These are phyloP conservation scores for Panorpa germanica DNA, from an alignment of 2,888 invertebrate genomes.

Conservation along the genomic window DNA sequence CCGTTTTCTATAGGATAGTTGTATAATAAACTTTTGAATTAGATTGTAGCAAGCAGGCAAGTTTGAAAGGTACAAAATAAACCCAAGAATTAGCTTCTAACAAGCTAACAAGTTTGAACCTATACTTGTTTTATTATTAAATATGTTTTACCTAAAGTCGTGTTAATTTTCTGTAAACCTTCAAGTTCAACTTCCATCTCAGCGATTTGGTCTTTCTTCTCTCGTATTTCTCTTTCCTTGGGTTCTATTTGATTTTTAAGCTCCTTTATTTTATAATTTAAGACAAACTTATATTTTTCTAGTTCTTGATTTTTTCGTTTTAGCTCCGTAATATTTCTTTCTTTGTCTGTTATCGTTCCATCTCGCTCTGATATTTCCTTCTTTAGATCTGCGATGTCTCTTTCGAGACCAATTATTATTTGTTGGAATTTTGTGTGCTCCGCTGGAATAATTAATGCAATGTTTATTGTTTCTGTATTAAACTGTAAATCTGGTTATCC, in stretches of 20 bases:
- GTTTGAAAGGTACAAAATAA: not conserved
- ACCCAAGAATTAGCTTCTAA: not conserved
- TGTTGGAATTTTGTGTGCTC: constrained; percentile 56
- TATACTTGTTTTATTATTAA: not conserved
- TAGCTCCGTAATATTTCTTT: constrained; percentile 64
- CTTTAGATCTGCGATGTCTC: constrained; percentile 60
- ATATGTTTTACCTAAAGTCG: constrained; percentile 32
- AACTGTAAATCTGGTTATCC: no score
- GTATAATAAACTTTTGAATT: constrained; percentile 12
- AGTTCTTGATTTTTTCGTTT: constrained; percentile 73
- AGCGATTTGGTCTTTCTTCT: constrained; percentile 60
- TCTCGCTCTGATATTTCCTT: constrained; percentile 75
- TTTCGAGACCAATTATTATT: constrained; percentile 50
- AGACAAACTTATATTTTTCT: constrained; percentile 79
- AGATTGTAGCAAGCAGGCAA: no score
- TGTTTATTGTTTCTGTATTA: no score
- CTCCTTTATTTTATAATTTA: constrained; percentile 79
- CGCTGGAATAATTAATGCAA: constrained; percentile 23
- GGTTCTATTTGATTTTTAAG: constrained; percentile 75
- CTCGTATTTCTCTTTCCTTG: constrained; percentile 64
- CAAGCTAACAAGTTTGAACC: constrained; percentile 1
- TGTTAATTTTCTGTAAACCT: constrained; percentile 55
- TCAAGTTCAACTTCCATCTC: constrained; percentile 73
- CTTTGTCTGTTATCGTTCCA: constrained; percentile 66
- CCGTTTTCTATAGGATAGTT: constrained; percentile 37